Percentiles rank a stretch among this genome's conserved stretches.
Conservation (phyloP, 2,797 vertebrate genomes). For the Ciconia nigra region DNA sequence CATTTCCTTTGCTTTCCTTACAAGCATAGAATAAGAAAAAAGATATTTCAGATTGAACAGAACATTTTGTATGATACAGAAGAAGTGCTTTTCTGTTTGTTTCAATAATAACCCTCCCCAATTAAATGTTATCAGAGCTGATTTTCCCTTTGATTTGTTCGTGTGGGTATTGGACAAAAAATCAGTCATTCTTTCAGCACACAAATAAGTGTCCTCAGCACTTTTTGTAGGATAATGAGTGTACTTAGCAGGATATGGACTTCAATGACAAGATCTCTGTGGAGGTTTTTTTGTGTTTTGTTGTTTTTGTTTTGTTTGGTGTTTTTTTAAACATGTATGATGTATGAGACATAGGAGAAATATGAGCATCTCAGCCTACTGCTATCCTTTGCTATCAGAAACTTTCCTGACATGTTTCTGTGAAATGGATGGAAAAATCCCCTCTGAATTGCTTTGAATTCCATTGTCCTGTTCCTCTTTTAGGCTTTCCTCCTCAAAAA, state of each 20-base stretch:
- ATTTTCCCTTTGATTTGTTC: neutral
- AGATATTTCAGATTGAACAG: neutral
- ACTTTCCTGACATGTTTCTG: neutral
- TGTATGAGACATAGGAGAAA: neutral
- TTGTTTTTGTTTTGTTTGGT: neutral
- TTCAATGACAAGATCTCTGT: neutral
- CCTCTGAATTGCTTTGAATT: neutral
- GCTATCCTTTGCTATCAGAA: neutral
- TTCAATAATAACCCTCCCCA: neutral
- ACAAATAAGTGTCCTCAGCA: neutral
- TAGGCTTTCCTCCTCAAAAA: too few species aligned
- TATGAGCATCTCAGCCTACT: neutral
- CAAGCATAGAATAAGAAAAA: neutral
- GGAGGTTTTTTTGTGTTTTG: accelerated
- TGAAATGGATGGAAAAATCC: neutral
- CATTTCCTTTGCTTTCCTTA: neutral
- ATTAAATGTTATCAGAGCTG: neutral
- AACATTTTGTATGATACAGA: neutral
- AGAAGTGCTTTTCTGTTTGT: neutral
- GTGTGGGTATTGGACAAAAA: neutral
- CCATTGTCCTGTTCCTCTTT: neutral
- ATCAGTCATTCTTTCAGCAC: neutral
- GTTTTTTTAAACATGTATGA: neutral
- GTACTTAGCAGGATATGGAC: neutral
- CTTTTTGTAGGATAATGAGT: neutral